Percentiles rank a stretch among this genome's conserved stretches.
These are phyloP conservation scores for Bhutanitis thaidina DNA, from an alignment of 2,888 invertebrate species.

Conservation along the genomic window DNA sequence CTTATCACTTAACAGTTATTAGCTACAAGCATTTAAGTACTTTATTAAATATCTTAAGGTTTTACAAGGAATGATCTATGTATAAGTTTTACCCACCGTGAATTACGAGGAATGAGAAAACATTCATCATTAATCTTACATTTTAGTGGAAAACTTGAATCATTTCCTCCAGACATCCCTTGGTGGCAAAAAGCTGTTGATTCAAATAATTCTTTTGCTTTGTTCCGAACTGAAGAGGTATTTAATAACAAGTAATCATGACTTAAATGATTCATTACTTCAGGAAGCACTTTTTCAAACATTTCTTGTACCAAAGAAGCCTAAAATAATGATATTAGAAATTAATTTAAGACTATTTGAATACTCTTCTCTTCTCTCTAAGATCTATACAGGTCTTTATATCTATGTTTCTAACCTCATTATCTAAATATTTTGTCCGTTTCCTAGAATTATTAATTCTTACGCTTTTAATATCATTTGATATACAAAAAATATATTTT, in stretches of 20 bases:
- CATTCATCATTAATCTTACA: slow-evolving; percentile 61
- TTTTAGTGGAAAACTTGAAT: slow-evolving; percentile 65
- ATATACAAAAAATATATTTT: slow-evolving; percentile 49
- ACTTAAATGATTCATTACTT: slow-evolving; percentile 29
- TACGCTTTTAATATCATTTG: slow-evolving; percentile 23
- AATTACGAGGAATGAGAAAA: slow-evolving; percentile 84
- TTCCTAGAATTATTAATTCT: slow-evolving; percentile 36
- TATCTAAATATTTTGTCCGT: slow-evolving; percentile 34
- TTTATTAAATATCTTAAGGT: too few species aligned
- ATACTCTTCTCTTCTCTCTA: too few species aligned
- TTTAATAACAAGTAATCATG: slow-evolving; percentile 45
- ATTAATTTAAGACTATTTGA: too few species aligned
- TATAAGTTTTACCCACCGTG: slow-evolving; percentile 64
- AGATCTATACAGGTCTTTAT: too few species aligned
- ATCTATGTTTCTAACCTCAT: slow-evolving; percentile 42
- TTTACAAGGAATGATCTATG: too few species aligned
- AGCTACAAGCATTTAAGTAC: too few species aligned
- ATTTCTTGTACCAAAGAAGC: slow-evolving; percentile 38
- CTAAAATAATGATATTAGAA: slow-evolving; percentile 47
- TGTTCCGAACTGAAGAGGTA: slow-evolving; percentile 43
- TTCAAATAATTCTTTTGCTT: slow-evolving; percentile 51
- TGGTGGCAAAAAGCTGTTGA: slow-evolving; percentile 43
- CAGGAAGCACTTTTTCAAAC: slow-evolving; percentile 37
- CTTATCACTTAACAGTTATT: too few species aligned
- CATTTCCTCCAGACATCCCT: slow-evolving; percentile 78